These are phyloP conservation scores for Xyliphius kryptos DNA, from an alignment of 2,113 vertebrate genomes.

Conservation along the genomic window DNA sequence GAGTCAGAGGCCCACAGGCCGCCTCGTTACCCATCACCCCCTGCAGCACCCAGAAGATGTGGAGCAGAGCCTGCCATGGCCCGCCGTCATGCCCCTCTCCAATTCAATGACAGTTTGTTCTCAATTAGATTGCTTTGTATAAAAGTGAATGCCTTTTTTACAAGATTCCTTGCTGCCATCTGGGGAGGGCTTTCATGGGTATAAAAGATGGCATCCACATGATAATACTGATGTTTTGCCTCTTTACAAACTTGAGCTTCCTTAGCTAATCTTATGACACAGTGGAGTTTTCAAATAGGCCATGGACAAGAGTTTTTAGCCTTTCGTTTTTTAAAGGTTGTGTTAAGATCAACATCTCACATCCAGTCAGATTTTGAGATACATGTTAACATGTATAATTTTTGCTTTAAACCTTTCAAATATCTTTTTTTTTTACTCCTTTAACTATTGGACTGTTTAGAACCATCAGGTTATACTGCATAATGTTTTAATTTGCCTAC, in stretches of 20 bases:
- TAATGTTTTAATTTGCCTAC: no score
- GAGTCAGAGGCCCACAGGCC: constrained; percentile 36
- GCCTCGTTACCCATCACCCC: constrained; percentile 34
- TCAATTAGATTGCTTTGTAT: constrained; percentile 67
- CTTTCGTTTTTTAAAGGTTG: background rate
- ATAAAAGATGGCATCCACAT: constrained; percentile 46
- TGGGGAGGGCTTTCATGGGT: constrained; percentile 47
- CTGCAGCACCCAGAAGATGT: constrained; percentile 33
- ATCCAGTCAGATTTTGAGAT: no score
- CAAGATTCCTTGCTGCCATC: constrained; percentile 48
- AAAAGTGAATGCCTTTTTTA: constrained; percentile 58
- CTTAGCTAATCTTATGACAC: constrained; percentile 7
- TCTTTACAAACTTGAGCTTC: constrained; percentile 44
- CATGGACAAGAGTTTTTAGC: background rate
- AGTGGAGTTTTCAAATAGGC: background rate
- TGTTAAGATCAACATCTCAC: no score
- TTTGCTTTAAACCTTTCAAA: no score
- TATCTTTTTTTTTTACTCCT: no score
- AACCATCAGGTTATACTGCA: no score
- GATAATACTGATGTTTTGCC: constrained; percentile 52
- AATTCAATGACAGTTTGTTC: constrained; percentile 70
- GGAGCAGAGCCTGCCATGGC: constrained; percentile 41
- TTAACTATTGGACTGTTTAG: no score
- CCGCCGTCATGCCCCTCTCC: constrained; percentile 56
- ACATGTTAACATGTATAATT: no score